These are phyloP conservation scores for Pyxicephalus adspersus DNA, from an alignment of 2,113 vertebrate species.

Conservation along the genomic window DNA sequence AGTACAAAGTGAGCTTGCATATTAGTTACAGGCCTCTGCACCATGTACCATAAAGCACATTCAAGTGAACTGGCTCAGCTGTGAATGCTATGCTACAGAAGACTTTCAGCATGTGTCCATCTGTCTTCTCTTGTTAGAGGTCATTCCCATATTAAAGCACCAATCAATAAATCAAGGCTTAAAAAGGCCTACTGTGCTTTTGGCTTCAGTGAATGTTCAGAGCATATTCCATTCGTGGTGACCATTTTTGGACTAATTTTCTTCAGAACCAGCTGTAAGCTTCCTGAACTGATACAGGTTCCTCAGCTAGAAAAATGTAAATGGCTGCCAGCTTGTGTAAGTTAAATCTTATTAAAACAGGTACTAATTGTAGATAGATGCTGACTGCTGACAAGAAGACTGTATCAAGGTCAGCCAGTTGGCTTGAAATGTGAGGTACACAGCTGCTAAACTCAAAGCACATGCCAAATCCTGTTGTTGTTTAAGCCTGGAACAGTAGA, in stretches of 20 bases:
- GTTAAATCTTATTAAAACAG: conserved; percentile 22
- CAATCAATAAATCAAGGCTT: not conserved
- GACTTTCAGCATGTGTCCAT: conserved; percentile 16
- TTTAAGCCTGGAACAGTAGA: conserved; percentile 1
- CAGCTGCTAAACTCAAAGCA: not conserved
- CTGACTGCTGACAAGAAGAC: conserved; percentile 1
- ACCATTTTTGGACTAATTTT: no score
- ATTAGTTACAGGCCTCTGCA: conserved; percentile 40
- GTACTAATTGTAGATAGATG: not conserved
- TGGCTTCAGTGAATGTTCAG: no score
- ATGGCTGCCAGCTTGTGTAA: not conserved
- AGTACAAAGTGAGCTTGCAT: conserved; percentile 44
- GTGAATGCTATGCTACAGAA: conserved; percentile 11
- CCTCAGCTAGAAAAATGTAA: not conserved
- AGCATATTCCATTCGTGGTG: no score
- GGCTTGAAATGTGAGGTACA: not conserved
- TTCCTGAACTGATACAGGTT: no score
- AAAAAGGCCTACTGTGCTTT: no score
- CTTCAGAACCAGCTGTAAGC: no score
- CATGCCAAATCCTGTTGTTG: not conserved
- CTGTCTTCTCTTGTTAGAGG: conserved; percentile 7
- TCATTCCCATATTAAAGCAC: conserved; percentile 10
- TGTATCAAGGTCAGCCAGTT: conserved; percentile 1
- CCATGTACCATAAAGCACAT: conserved; percentile 12
- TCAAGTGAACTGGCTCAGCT: conserved; percentile 16